These are phyloP conservation scores for Xerus inauris DNA, from an alignment of 2,113 vertebrate species.

Conservation along the genomic window DNA sequence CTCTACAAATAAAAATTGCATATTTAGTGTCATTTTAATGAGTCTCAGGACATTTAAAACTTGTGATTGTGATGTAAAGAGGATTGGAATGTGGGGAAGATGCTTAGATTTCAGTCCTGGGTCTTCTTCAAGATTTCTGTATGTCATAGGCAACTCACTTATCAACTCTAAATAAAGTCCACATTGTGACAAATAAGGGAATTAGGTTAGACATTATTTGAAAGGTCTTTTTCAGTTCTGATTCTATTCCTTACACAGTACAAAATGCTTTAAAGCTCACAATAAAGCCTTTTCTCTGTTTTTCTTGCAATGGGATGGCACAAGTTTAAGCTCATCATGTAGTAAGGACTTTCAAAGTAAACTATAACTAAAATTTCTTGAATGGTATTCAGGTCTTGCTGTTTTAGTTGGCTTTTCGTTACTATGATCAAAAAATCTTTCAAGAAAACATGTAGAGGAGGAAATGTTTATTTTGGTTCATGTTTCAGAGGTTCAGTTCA, in stretches of 20 bases:
- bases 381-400: neutral
- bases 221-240: neutral
- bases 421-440: no score
- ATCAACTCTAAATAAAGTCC: neutral
- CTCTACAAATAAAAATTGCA: neutral
- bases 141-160: neutral
- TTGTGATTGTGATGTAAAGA: neutral
- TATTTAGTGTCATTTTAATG: neutral
- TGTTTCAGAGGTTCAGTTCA: no score
- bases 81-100: neutral
- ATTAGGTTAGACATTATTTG: neutral
- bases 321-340: neutral
- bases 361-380: neutral
- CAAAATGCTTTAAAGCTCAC: neutral
- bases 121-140: neutral
- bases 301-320: neutral
- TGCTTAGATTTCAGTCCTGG: neutral
- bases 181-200: neutral
- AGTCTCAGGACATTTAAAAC: neutral
- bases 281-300: neutral
- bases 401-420: no score
- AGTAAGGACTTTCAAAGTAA: neutral
- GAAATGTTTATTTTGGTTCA: no score
- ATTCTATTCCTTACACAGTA: conserved; percentile 12
- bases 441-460: no score